These are phyloP conservation scores for Melanostoma mellinum DNA, from an alignment of 2,888 invertebrate genomes.

Conservation along the genomic window DNA sequence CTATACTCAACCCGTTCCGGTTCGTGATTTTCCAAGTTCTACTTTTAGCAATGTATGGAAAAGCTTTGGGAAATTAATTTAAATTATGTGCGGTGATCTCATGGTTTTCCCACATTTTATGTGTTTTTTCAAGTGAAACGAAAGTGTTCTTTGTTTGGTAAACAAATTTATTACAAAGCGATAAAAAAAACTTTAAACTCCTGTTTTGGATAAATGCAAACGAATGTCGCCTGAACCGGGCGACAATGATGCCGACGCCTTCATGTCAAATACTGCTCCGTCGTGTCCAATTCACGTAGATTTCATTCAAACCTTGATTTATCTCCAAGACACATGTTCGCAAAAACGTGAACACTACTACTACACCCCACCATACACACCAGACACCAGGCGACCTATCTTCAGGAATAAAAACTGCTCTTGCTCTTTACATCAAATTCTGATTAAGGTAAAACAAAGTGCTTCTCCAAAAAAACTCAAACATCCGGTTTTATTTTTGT, in stretches of 20 bases:
- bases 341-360: conserved; percentile 37
- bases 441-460: conserved; percentile 72
- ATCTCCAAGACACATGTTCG: conserved; percentile 73
- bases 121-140: conserved; percentile 54
- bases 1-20: conserved; percentile 43
- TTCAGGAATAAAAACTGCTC: conserved; percentile 67
- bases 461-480: conserved; percentile 12
- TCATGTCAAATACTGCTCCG: conserved; percentile 65
- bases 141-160: conserved; percentile 30
- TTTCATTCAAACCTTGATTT: conserved; percentile 73
- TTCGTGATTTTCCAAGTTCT: conserved; percentile 50
- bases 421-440: conserved; percentile 74
- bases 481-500: conserved; percentile 19
- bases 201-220: conserved; percentile 22
- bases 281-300: conserved; percentile 73
- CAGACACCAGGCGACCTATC: conserved; percentile 27
- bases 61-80: conserved; percentile 37
- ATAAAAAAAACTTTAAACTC: conserved; percentile 2
- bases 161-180: neutral
- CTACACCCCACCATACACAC: conserved; percentile 21
- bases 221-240: conserved; percentile 59
- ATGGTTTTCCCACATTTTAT: conserved; percentile 49
- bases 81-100: conserved; percentile 46
- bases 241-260: conserved; percentile 57
- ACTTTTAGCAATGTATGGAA: conserved; percentile 14